Base-by-base conservation (phyloP, 2,888 invertebrate species). In the Oxycera nigricornis region DNA sequence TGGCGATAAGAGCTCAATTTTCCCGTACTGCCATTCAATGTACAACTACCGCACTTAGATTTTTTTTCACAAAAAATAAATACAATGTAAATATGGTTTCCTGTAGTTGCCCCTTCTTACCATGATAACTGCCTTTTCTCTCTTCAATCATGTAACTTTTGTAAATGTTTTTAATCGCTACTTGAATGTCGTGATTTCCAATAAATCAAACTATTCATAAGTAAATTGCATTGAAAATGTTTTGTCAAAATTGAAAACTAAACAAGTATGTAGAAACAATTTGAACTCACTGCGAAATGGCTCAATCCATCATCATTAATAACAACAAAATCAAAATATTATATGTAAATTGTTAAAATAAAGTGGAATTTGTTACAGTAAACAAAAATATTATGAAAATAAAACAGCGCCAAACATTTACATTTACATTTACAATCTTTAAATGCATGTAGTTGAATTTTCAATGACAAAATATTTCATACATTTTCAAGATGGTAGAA, bases 321-420 rank as follows among this genome's bases (percentile, higher is more conserved):
- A 11, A 46, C 11, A 46, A 3, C 3, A 46, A 46, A 35, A 35
- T 35, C 35, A n/a, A n/a, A n/a, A n/a, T 46, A 46, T 46, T 46
- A 7, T n/a, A 46, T 2, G 6, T 62, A 62, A 20, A 59, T 30
- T 62, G 62, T 24, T 65, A 26, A 65, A 39, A 65, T 65, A 41
- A 11, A 39, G 28, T 65, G 39, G 65, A 65, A 35, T 65, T 65
- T 39, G 65, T 65, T 65, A 65, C 65, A 65, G 62, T 39, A 17
- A 20, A 35, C n/a, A 30, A 62, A 22, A 46, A 2, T 9, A 55
- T 20, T 35, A 35, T 35, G 7, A 2, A 59, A 59, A 20, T 14
- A 62, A 55, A 62, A 39, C 35, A 62, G 62, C n/a, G n/a, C 62
- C 62, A 35, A 55, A 55, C 17, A 55, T 55, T 55, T 17, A 55